Evolutionary conservation across 53 echinoderm and acorn worm species (phyloP).

Genomic region (Echinarachnius parma): DNA sequence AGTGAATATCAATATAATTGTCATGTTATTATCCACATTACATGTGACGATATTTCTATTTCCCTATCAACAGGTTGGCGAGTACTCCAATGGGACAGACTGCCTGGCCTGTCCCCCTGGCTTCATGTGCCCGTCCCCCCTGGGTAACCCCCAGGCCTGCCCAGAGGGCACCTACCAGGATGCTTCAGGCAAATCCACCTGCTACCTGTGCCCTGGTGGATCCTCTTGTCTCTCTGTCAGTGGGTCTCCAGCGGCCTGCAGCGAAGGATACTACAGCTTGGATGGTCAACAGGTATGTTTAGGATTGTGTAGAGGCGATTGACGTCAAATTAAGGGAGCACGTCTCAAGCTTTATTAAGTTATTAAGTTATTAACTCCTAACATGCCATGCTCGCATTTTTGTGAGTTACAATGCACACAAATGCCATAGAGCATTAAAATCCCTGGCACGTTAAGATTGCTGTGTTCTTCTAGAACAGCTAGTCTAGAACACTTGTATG

Average conservation of each 20-base stretch:
- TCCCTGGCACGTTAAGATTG: no score
- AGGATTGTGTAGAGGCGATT: no score
- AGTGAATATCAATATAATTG: not conserved
- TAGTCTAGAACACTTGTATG: no score
- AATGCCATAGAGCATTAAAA: no score
- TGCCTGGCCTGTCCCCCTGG: slow-evolving; percentile 81
- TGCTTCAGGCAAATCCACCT: slow-evolving; percentile 68
- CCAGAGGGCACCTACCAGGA: slow-evolving; percentile 85
- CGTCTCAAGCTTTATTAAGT: no score
- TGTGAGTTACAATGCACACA: no score
- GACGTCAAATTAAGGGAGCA: no score
- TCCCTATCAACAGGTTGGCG: slow-evolving; percentile 71
- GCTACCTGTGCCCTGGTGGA: slow-evolving; percentile 78
- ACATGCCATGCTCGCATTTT: no score
- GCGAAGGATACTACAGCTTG: slow-evolving; percentile 79
- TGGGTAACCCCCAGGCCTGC: slow-evolving; percentile 71
- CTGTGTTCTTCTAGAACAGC: no score
- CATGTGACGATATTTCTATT: no score
- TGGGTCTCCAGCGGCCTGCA: slow-evolving; percentile 70
- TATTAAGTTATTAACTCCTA: no score
- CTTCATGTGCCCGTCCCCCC: slow-evolving; percentile 92
- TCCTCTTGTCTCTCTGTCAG: slow-evolving; percentile 62
- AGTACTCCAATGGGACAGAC: slow-evolving; percentile 93
- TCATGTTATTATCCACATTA: not conserved
- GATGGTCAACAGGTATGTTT: slow-evolving; percentile 71